Percentiles rank a stretch among this genome's conserved stretches.
These are phyloP conservation scores for Drosophila maculinotata DNA, from an alignment of 2,888 invertebrate species.

Conservation along the genomic window DNA sequence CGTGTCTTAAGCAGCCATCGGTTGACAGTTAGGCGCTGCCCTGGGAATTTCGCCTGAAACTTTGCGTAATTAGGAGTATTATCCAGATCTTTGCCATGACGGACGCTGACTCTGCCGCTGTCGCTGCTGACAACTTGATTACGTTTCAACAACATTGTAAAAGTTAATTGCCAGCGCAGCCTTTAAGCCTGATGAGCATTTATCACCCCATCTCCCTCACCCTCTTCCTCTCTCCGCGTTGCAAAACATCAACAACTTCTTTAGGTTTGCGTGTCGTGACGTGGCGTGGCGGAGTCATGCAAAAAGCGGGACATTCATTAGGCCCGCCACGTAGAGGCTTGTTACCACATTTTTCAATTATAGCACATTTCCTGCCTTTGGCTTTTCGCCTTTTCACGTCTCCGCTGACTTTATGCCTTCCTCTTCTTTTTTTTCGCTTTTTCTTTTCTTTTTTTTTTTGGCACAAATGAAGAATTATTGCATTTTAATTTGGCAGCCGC, in stretches of 20 bases:
- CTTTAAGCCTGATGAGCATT: constrained; percentile 79
- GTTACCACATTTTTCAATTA: constrained; percentile 84
- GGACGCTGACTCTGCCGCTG: constrained; percentile 16
- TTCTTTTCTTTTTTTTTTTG: constrained; percentile 5
- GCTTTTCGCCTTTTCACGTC: constrained; percentile 35
- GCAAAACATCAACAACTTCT: constrained; percentile 49
- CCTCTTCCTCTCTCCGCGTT: background rate
- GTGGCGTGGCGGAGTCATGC: constrained; percentile 45
- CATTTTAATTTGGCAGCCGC: constrained; percentile 80
- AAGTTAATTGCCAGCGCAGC: constrained; percentile 76
- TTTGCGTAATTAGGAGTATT: constrained; percentile 70
- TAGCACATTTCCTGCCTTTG: constrained; percentile 75
- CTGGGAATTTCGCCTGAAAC: constrained; percentile 64
- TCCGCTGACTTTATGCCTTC: constrained; percentile 6
- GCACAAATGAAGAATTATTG: constrained; percentile 83
- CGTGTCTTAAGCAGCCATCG: constrained; percentile 54
- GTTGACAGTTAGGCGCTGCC: constrained; percentile 64
- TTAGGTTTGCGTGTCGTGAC: constrained; percentile 65
- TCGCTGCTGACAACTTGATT: constrained; percentile 75
- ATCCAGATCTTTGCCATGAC: constrained; percentile 48
- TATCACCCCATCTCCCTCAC: constrained; percentile 60
- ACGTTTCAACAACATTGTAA: constrained; percentile 80
- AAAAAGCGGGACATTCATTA: constrained; percentile 78
- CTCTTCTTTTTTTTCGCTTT: background rate
- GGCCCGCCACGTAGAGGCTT: constrained; percentile 77